A percentile compares a stretch with the other conserved stretches of the same genome.
Evolutionary conservation across 2,797 vertebrate species (phyloP).

Genomic region (Pipistrellus pygmaeus): DNA sequence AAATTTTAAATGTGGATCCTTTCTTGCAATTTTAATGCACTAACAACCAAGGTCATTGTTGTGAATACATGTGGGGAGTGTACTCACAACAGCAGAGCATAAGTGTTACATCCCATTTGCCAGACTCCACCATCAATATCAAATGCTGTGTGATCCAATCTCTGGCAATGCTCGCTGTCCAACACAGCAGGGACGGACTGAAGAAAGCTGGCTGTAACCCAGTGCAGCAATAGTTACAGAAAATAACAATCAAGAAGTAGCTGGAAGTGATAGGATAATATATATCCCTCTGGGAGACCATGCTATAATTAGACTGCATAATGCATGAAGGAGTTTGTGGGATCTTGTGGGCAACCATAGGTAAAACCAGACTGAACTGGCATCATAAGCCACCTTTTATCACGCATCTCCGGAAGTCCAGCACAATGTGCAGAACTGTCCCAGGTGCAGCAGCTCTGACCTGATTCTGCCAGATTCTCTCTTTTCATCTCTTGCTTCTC

Average conservation of each 20-base stretch:
- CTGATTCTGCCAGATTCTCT: not conserved
- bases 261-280: conserved; percentile 27
- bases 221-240: not conserved
- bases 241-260: conserved; percentile 60
- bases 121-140: not conserved
- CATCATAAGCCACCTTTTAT: conserved; percentile 8
- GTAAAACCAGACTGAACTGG: conserved; percentile 62
- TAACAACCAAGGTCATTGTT: not conserved
- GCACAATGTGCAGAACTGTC: not conserved
- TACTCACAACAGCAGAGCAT: not conserved
- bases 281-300: conserved; percentile 65
- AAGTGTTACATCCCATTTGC: not conserved
- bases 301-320: conserved; percentile 66
- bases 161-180: not conserved
- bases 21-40: not conserved
- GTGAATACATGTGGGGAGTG: not conserved
- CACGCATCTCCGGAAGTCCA: not conserved
- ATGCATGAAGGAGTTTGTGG: conserved; percentile 56
- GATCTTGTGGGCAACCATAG: conserved; percentile 35
- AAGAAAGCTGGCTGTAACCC: not conserved
- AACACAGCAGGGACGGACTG: not conserved
- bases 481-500: not conserved
- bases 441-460: not conserved
- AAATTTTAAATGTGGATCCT: not conserved
- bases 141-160: not conserved